Evolutionary conservation across 1,140 invertebrate genomes (phyloP).

Genomic region (Lanistes nyassanus): DNA sequence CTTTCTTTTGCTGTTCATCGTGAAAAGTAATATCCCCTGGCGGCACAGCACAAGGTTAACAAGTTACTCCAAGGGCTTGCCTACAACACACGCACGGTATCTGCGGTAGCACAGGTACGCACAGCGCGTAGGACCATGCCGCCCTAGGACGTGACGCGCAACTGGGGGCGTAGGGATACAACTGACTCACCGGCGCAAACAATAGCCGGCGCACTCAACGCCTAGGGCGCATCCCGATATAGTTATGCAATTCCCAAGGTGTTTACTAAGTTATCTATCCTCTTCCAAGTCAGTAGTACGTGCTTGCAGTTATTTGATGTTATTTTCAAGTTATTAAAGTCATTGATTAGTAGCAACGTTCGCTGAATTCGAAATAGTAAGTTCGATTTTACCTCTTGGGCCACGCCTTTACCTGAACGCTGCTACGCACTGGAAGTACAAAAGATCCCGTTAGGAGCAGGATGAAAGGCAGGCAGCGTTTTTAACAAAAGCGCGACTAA

Average conservation of each 20-base stretch:
- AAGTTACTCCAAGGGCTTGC: constrained; percentile 7
- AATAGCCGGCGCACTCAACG: constrained; percentile 13
- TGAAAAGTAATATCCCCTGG: background rate
- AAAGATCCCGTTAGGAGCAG: too few relatives aligned
- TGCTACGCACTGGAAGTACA: too few relatives aligned
- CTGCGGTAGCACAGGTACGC: constrained; percentile 4
- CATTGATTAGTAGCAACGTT: background rate
- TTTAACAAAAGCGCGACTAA: too few relatives aligned
- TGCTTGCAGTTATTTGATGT: background rate
- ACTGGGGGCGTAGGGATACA: constrained; percentile 18
- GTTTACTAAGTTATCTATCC: background rate
- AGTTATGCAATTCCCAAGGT: background rate
- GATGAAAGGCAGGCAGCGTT: too few relatives aligned
- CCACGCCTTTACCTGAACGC: background rate
- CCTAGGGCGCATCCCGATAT: background rate
- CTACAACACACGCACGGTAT: background rate
- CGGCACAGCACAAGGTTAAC: background rate
- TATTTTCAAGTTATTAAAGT: background rate
- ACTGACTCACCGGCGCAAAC: constrained; percentile 20
- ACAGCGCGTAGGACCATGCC: background rate
- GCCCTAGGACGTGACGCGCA: constrained; percentile 7
- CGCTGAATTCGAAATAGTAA: constrained; percentile 12
- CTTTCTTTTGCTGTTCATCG: background rate
- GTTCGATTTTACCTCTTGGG: background rate
- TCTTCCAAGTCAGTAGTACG: background rate